These are phyloP conservation scores for Drosophila vallismaia DNA, from an alignment of 2,888 invertebrate genomes.

Conservation along the genomic window DNA sequence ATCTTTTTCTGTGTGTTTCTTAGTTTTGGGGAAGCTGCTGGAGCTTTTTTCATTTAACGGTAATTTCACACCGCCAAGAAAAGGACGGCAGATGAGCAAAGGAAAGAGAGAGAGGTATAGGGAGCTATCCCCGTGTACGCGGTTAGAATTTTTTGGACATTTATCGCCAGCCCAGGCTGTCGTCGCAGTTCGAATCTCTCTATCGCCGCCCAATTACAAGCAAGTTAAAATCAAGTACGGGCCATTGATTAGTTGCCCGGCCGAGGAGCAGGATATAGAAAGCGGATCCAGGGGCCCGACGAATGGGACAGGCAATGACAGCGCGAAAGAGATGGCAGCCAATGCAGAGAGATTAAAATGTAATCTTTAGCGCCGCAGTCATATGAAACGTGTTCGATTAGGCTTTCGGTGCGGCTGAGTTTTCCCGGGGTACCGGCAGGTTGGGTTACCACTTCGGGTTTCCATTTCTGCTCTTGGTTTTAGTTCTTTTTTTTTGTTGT, in stretches of 20 bases:
- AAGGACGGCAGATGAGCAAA: constrained; percentile 6
- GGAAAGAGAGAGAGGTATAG: neutral
- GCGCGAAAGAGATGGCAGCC: constrained; percentile 5
- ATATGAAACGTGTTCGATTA: constrained; percentile 78
- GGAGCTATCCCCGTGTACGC: constrained; percentile 51
- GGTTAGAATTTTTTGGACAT: constrained; percentile 71
- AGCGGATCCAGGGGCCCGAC: neutral
- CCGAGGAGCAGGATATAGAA: constrained; percentile 7
- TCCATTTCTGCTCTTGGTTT: constrained; percentile 13
- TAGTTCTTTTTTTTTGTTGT: neutral
- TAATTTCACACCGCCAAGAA: constrained; percentile 71
- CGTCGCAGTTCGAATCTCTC: constrained; percentile 65
- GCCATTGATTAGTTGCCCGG: constrained; percentile 73
- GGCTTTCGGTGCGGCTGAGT: constrained; percentile 51
- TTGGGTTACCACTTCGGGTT: constrained; percentile 27
- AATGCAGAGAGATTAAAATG: constrained; percentile 70
- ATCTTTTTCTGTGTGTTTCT: constrained; percentile 26
- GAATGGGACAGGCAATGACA: constrained; percentile 3
- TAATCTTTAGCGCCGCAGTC: constrained; percentile 79
- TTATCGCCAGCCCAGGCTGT: constrained; percentile 65
- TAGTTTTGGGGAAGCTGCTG: constrained; percentile 37
- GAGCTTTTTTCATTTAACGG: constrained; percentile 75
- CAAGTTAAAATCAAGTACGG: constrained; percentile 79
- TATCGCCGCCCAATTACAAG: constrained; percentile 76
- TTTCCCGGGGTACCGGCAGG: neutral